Conservation (phyloP, 2,888 invertebrate genomes). For the Eupeodes luniger region DNA sequence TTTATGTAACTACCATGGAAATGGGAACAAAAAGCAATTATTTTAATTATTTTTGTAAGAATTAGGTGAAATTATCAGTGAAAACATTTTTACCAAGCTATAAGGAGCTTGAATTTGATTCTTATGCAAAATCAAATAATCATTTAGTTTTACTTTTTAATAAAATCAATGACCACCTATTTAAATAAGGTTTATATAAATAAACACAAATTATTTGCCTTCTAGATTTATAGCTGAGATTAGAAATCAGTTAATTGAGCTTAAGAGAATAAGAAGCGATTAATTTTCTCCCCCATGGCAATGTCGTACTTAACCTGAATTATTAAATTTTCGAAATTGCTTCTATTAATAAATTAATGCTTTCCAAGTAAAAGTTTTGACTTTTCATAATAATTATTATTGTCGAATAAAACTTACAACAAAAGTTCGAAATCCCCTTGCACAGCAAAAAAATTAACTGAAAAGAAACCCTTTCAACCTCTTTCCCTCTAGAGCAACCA, state of each 20-base stretch:
- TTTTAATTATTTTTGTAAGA: too few species aligned
- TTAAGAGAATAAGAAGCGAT: constrained; percentile 70
- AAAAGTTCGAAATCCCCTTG: constrained; percentile 31
- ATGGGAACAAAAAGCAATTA: too few species aligned
- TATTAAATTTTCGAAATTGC: constrained; percentile 56
- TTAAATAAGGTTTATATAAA: too few species aligned
- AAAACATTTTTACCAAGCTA: too few species aligned
- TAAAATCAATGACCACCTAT: too few species aligned
- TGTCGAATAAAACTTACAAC: constrained; percentile 63
- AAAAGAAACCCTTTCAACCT: neutral
- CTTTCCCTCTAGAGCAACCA: neutral
- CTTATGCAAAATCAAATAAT: too few species aligned
- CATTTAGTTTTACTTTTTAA: too few species aligned
- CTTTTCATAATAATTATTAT: constrained; percentile 68
- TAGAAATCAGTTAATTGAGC: constrained; percentile 66
- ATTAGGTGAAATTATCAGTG: too few species aligned
- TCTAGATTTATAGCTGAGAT: constrained; percentile 45
- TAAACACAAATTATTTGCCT: neutral
- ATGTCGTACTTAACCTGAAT: constrained; percentile 39
- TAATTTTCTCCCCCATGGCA: constrained; percentile 46
- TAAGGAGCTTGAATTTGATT: too few species aligned
- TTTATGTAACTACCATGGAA: too few species aligned
- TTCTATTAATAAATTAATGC: constrained; percentile 49
- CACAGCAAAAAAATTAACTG: too few species aligned
- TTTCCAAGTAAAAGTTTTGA: constrained; percentile 50